phyloP scores from a whole-genome alignment of 2,113 vertebrate genomes.

The Limnothrissa miodon region DNA sequence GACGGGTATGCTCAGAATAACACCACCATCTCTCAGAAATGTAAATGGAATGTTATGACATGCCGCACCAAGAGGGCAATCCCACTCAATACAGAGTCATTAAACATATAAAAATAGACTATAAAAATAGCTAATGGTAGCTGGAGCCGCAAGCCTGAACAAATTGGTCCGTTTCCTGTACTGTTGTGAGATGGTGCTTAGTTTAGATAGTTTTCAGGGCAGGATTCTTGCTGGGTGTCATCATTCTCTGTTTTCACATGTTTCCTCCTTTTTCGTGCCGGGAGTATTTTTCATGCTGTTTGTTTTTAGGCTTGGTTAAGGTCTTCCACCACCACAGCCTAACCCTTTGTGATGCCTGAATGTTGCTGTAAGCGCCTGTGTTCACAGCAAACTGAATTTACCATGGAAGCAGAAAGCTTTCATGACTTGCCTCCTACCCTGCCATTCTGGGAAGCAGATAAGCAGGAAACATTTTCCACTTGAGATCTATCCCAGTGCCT shows the following conservation, averaged over 20 bases:
- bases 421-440: constrained; percentile 1
- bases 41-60: constrained; percentile 21
- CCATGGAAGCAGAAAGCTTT: background rate
- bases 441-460: background rate
- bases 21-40: constrained; percentile 17
- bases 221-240: background rate
- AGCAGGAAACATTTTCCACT: background rate
- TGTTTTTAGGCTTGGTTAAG: background rate
- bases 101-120: background rate
- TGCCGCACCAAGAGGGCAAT: constrained; percentile 8
- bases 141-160: background rate
- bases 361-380: background rate
- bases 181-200: background rate
- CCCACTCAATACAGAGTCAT: constrained; percentile 20
- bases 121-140: constrained; percentile 17
- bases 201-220: background rate
- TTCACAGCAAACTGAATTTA: constrained; percentile 6
- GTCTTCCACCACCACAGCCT: background rate
- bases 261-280: background rate
- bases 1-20: background rate
- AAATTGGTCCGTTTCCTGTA: background rate
- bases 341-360: background rate
- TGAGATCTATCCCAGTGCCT: background rate
- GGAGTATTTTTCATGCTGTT: background rate
- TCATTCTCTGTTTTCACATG: background rate